Base-by-base conservation (phyloP, 2,888 invertebrate genomes). In the Lasioglossum vierecki region DNA sequence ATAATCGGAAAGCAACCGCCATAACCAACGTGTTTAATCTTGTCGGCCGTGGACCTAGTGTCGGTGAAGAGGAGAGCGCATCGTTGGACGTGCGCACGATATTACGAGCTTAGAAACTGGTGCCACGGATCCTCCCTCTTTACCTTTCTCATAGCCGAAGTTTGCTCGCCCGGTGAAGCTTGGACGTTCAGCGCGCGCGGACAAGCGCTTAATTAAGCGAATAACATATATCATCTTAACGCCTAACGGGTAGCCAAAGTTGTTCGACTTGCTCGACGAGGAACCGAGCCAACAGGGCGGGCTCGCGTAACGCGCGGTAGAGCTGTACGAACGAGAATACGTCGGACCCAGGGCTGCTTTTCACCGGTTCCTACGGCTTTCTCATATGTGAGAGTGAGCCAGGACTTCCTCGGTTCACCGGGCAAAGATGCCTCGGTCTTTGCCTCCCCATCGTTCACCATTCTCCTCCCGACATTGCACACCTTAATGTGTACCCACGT, bases 151-250 rank as follows among this genome's bases (percentile, higher is more conserved):
- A 63, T 79, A 39, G 22, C 49, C 76, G 76, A 92, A 92, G 91
- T 93, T 91, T 91, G 91, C 88, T 81, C 80, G 15, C 88, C 79
- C 82, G 84, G 85, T 83, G 89, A 90, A 91, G 89, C 90, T 89
- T 85, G 89, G 90, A 90, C 91, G 86, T 88, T 89, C 83, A 80
- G 82, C 85, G 85, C 72, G 80, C 88, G 88, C 90, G 92, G 92
- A 93, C 93, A 92, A 93, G 93, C 92, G 93, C 93, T 94, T 94
- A 94, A 94, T 94, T 94, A 94, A 94, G 93, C 92, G 92, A 92
- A 93, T 93, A 94, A 93, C 93, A 92, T 94, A 93, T 92, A 94
- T 94, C 91, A 92, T 91, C 84, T 91, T 90, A 91, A 92, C 92
- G 90, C 92, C 90, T 88, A 88, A 85, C 91, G 90, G 79, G 79